Percentiles rank a stretch among this genome's conserved stretches.
These are phyloP conservation scores for Chloroceryle amazona DNA, from an alignment of 2,797 vertebrate species.

Conservation along the genomic window DNA sequence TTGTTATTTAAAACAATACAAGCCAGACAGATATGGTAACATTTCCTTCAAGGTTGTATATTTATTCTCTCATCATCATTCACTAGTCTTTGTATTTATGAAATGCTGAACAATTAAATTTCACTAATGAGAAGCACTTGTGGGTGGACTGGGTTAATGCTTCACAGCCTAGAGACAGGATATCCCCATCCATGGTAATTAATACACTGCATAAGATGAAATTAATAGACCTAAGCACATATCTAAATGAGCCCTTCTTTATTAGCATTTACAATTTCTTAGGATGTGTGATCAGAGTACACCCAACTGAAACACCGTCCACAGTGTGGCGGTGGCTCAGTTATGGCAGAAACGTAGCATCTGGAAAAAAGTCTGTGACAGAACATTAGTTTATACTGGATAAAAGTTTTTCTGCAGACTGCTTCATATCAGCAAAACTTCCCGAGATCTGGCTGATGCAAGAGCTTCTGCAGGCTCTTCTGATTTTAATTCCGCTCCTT, in stretches of 20 bases:
- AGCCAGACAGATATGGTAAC: neutral
- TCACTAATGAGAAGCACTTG: neutral
- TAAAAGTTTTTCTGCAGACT: neutral
- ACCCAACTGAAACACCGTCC: neutral
- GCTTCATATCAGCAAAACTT: neutral
- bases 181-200: neutral
- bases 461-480: neutral
- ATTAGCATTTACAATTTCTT: neutral
- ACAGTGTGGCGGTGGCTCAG: neutral
- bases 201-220: neutral
- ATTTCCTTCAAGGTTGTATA: neutral
- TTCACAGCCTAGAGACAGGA: neutral
- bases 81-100: neutral
- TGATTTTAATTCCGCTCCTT: neutral
- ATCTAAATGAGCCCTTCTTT: neutral
- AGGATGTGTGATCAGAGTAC: neutral
- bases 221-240: neutral
- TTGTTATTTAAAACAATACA: neutral
- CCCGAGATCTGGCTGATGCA: neutral
- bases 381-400: neutral
- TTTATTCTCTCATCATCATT: neutral
- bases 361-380: neutral
- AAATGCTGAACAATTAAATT: neutral
- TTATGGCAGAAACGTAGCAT: neutral
- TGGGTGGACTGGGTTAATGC: neutral